Base-by-base conservation (phyloP, 2,888 invertebrate species). In the Sesia apiformis region DNA sequence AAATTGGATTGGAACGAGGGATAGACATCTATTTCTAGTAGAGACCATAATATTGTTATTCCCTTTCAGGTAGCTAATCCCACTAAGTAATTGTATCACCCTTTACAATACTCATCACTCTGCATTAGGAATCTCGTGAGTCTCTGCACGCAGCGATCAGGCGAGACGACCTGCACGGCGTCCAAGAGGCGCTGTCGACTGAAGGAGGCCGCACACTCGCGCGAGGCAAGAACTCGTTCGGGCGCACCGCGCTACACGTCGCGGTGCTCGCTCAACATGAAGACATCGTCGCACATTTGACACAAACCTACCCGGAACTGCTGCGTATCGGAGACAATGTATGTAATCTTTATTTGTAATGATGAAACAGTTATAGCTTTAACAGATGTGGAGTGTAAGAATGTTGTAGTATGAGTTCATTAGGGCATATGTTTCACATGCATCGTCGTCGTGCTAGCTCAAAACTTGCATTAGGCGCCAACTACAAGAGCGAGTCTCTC, bases 271-370 rank as follows among this genome's bases (percentile, higher is more conserved):
- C 94, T 56, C 95, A 97, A 67, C 93, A 95, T 55, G 94, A 94
- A 61, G 94, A 96, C 56, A 92, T 97, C 39, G 95, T 96, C 0
- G 93, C 94, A 58, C 94, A 93, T 69, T 86, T 98, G 55, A 94
- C 94, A 0, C 92, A 92, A 58, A 90, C 90, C 41, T 95, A 93
- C 74, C 93, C 95, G 0, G 94, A 95, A 62, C 91, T 95, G 0
- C 78, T 97, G 42, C 91, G 92, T 56, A 89, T 94, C 56, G 95
- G 96, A 7, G 97, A 97, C 77, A 97, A 97, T 79, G 97, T 97
- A 81, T 23, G 23, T 23, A 23, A 23, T 23, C 23, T 23, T 23
- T 23, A 23, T 23, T 23, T 23, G 1, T 23, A 23, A 23, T 23
- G 23, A 23, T 23, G 23, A 23, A 23, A 23, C 23, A 23, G 23